Evolutionary conservation across 2,888 invertebrate genomes (phyloP).

Genomic region (Peribatodes rhomboidaria): DNA sequence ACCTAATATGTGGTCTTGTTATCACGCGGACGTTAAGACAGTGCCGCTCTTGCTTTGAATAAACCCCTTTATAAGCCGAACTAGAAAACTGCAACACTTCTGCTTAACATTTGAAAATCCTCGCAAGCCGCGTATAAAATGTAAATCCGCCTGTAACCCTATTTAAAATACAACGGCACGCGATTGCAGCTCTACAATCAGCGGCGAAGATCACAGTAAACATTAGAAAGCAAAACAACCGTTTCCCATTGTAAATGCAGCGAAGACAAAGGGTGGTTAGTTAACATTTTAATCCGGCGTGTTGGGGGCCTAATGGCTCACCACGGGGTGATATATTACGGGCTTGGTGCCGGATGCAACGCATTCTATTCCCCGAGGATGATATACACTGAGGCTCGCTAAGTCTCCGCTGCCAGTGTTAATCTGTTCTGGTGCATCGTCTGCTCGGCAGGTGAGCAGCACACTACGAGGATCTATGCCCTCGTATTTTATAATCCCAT

Average conservation of each 20-base stretch:
- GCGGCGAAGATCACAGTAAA: conserved; percentile 58
- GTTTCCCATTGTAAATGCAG: conserved; percentile 65
- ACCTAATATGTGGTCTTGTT: too few relatives aligned
- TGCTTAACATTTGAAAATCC: conserved; percentile 36
- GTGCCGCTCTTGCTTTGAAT: conserved; percentile 2
- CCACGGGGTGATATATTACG: conserved; percentile 58
- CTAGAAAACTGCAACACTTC: conserved; percentile 33
- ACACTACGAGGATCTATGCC: background rate
- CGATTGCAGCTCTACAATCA: conserved; percentile 58
- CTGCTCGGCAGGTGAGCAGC: background rate
- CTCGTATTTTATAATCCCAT: too few relatives aligned
- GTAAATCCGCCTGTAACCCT: conserved; percentile 42
- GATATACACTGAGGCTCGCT: conserved; percentile 63
- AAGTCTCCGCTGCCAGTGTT: conserved; percentile 32
- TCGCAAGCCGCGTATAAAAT: conserved; percentile 39
- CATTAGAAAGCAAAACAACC: conserved; percentile 64
- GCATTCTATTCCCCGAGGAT: conserved; percentile 66
- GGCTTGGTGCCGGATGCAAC: conserved; percentile 57
- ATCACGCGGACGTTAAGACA: too few relatives aligned
- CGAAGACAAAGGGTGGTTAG: conserved; percentile 70
- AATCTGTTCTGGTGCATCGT: conserved; percentile 35
- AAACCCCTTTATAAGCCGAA: background rate
- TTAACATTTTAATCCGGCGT: conserved; percentile 76
- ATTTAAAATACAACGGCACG: conserved; percentile 57
- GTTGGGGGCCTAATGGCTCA: conserved; percentile 66